Conservation (phyloP, 2,797 vertebrate species). For the Muscicapa striata region DNA sequence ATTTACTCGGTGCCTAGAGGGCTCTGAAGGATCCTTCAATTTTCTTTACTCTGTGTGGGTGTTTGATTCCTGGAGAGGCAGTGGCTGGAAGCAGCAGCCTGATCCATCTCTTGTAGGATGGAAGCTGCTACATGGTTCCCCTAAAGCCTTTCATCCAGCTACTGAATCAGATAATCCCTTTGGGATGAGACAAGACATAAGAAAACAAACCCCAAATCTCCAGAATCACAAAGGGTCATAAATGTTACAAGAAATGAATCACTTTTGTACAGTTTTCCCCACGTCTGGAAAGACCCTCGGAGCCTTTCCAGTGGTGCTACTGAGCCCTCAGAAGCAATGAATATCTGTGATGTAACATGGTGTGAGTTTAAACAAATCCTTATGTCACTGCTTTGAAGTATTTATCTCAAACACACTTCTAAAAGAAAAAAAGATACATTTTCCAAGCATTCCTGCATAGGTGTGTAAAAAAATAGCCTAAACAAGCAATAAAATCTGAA, state of each 20-base stretch:
- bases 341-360: accelerated
- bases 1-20: neutral
- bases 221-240: neutral
- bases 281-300: neutral
- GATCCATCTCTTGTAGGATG: slow-evolving; percentile 19
- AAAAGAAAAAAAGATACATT: neutral
- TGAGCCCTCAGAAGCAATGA: neutral
- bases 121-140: slow-evolving; percentile 44
- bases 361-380: neutral
- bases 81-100: neutral
- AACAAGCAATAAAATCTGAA: neutral
- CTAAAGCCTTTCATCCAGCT: slow-evolving; percentile 64
- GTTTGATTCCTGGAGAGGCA: neutral
- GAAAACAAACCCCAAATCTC: neutral
- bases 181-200: slow-evolving; percentile 23
- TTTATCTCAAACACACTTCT: neutral
- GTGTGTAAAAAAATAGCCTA: neutral
- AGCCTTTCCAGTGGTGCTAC: neutral
- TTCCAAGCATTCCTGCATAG: neutral
- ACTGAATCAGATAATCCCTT: slow-evolving; percentile 51
- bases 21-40: neutral
- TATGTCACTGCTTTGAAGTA: neutral
- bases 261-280: neutral
- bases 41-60: neutral
- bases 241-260: neutral